Conservation (phyloP, 2,888 invertebrate genomes). For the Phengaris arion region DNA sequence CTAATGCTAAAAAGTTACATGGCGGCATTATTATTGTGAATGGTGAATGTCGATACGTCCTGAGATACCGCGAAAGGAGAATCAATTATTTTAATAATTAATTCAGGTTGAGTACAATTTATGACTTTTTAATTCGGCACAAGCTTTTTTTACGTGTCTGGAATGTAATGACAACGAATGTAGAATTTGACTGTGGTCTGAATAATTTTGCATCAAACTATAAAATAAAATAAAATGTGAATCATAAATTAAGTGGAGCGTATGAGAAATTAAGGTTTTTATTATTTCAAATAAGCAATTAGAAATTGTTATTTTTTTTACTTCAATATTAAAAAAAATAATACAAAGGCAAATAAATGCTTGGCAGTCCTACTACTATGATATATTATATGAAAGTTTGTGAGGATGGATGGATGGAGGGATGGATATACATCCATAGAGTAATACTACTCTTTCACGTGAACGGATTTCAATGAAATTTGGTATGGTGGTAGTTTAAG, state of each 20-base stretch:
- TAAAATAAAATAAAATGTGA: not conserved
- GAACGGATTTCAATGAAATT: too few relatives aligned
- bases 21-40: slow-evolving; percentile 25
- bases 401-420: too few relatives aligned
- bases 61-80: slow-evolving; percentile 47
- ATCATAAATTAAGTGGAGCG: slow-evolving; percentile 8
- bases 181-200: slow-evolving; percentile 18
- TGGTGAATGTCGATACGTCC: slow-evolving; percentile 44
- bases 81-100: slow-evolving; percentile 47
- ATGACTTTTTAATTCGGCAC: slow-evolving; percentile 58
- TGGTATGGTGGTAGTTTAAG: too few relatives aligned
- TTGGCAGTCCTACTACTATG: too few relatives aligned
- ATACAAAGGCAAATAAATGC: too few relatives aligned
- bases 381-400: too few relatives aligned
- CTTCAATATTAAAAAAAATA: too few relatives aligned
- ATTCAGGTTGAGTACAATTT: slow-evolving; percentile 56
- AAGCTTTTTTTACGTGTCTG: slow-evolving; percentile 45
- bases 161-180: slow-evolving; percentile 41
- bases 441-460: too few relatives aligned
- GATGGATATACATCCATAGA: too few relatives aligned
- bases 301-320: too few relatives aligned
- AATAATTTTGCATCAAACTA: slow-evolving; percentile 23
- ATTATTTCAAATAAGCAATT: not conserved
- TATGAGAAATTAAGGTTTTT: not conserved
- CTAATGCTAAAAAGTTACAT: slow-evolving; percentile 3